Evolutionary conservation across 2,113 vertebrate genomes (phyloP).

Genomic region (Perca schrenkii): DNA sequence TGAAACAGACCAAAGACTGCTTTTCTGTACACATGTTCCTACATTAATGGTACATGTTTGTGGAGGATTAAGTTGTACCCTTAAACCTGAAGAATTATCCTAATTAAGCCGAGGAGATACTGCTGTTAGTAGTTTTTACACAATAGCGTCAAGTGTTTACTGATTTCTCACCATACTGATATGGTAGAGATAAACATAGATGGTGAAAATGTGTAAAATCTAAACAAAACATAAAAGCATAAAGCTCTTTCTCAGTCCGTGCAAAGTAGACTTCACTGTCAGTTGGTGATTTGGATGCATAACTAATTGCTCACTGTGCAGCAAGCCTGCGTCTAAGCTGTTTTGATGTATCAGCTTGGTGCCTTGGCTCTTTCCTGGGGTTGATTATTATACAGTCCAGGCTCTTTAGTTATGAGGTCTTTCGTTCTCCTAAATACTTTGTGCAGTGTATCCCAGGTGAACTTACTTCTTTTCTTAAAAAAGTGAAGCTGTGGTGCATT

Average conservation of each 20-base stretch:
- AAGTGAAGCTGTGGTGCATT: slow-evolving; percentile 1
- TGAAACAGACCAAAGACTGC: not conserved
- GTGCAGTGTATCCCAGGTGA: slow-evolving; percentile 1
- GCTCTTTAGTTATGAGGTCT: slow-evolving; percentile 11
- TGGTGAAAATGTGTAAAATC: not conserved
- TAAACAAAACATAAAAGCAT: not conserved
- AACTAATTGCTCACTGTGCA: slow-evolving; percentile 39
- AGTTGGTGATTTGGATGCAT: slow-evolving; percentile 44
- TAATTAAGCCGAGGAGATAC: not conserved
- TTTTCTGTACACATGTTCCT: not conserved
- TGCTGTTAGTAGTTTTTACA: not conserved
- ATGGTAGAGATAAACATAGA: slow-evolving; percentile 1
- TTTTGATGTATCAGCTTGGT: slow-evolving; percentile 24
- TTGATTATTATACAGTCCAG: slow-evolving; percentile 25
- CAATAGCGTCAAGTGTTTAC: not conserved
- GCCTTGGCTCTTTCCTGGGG: slow-evolving; percentile 6
- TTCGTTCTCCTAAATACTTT: slow-evolving; percentile 19
- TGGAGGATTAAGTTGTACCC: not conserved
- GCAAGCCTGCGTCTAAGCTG: slow-evolving; percentile 5
- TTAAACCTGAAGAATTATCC: not conserved
- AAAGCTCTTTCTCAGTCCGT: slow-evolving; percentile 11
- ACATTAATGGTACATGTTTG: not conserved
- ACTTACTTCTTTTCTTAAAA: slow-evolving; percentile 2
- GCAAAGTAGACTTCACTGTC: slow-evolving; percentile 9
- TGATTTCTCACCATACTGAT: not conserved